These are phyloP conservation scores for Hozukius guyotensis DNA, from an alignment of 2,797 vertebrate species.

Conservation along the genomic window DNA sequence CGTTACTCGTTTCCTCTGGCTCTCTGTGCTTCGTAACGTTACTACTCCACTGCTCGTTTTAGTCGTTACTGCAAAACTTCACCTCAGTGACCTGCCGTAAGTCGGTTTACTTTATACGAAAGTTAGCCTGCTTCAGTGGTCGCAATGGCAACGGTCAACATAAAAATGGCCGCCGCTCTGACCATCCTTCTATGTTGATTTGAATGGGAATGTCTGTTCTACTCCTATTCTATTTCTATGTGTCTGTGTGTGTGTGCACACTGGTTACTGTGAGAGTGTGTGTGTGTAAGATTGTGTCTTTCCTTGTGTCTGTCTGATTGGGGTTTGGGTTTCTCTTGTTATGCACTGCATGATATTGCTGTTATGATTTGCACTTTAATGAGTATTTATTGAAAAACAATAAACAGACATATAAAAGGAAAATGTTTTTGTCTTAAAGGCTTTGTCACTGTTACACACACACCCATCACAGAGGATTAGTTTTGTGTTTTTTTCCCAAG, in stretches of 20 bases:
- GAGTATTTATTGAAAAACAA: constrained; percentile 83
- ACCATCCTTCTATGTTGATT: too few species aligned
- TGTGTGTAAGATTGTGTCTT: constrained; percentile 10
- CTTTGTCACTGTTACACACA: not conserved
- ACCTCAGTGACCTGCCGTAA: too few species aligned
- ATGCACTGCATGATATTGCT: constrained; percentile 86
- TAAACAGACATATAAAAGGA: constrained; percentile 63
- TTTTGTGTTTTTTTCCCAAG: not conserved
- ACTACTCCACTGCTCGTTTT: too few species aligned
- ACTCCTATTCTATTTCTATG: too few species aligned
- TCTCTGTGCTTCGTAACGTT: too few species aligned
- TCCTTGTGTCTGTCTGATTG: constrained; percentile 54
- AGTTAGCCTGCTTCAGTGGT: too few species aligned
- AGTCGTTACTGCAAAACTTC: too few species aligned
- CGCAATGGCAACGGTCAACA: too few species aligned
- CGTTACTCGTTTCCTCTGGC: too few species aligned
- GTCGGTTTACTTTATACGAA: too few species aligned
- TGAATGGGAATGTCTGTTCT: too few species aligned
- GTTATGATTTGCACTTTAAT: constrained; percentile 87
- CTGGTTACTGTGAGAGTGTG: constrained; percentile 9
- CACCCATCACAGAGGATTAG: constrained; percentile 12
- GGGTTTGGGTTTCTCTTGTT: constrained; percentile 67
- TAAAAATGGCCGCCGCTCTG: too few species aligned
- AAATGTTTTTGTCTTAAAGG: not conserved
- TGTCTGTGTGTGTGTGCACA: not conserved